Base-by-base conservation (phyloP, 2,888 invertebrate species). In the Timandra comae region DNA sequence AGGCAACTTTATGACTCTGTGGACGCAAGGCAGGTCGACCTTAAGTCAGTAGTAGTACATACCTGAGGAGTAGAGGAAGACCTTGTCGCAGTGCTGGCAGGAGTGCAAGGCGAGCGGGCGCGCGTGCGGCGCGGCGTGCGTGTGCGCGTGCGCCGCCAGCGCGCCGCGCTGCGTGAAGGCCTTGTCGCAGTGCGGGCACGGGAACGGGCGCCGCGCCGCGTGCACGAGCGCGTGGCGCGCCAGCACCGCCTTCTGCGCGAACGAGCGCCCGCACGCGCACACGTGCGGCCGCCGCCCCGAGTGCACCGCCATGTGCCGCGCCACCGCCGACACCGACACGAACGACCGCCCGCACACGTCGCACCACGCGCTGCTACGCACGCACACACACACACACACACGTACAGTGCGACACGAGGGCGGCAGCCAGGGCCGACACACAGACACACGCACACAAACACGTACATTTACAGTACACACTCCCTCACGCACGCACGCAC, bases 101-200 rank as follows among this genome's bases (percentile, higher is more conserved):
- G 88, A 86, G 63, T 92, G 91, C 41, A 91, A 73, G 48, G 87
- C 84, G 16, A 90, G 87, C 40, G 88, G 75, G 12, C 64, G 70
- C 38, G 53, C 60, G 58, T 41, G 41, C 27, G 87, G 71, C 21
- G 88, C 77, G 51, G 88, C 77, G 51, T 89, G 75, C 38, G 85
- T 69, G 23, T 88, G 85, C 57, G 88, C 86, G 64, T 93, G 93
- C 13, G 89, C 82, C 9, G 77, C 73, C 9, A 93, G 75, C 28
- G 91, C 89, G 49, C 90, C 89, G 43, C 91, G 90, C 67, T 93
- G 93, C 0, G 92, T 91, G 71, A 92, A 93, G 40, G 91, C 88
- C 60, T 90, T 90, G 0, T 87, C 78, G 55, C 93, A 93, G 41
- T 76, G 71, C 0, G 81, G 66, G 60, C 93, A 93, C 45, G 84